Evolutionary conservation across 2,797 vertebrate species (phyloP).

Genomic region (Kryptolebias ocellatus): DNA sequence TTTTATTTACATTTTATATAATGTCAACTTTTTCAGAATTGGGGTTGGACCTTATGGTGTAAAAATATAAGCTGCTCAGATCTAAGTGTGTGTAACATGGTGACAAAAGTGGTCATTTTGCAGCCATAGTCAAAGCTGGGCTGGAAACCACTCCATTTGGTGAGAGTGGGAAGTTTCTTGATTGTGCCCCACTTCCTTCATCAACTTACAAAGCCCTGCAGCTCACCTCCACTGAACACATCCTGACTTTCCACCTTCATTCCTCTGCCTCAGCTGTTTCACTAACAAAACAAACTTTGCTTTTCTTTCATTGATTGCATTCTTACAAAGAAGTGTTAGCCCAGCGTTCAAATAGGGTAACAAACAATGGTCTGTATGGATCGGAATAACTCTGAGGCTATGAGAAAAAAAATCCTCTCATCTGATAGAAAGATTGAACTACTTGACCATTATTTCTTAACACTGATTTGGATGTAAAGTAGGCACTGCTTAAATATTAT

Average conservation of each 20-base stretch:
- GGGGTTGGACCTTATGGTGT: too few species aligned
- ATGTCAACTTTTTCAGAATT: too few species aligned
- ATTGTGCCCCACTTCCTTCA: not conserved
- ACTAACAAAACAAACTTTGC: too few species aligned
- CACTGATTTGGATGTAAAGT: too few species aligned
- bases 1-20: too few species aligned
- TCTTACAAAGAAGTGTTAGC: not conserved
- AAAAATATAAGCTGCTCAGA: not conserved
- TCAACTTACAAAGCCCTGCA: not conserved
- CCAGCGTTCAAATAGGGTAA: not conserved
- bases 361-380: not conserved
- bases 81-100: not conserved
- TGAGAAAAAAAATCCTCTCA: not conserved
- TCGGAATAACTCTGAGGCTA: not conserved
- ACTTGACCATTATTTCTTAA: too few species aligned
- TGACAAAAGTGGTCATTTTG: not conserved
- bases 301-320: not conserved
- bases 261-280: too few species aligned
- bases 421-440: too few species aligned
- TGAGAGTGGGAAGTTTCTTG: not conserved
- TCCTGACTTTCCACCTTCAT: too few species aligned
- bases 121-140: not conserved
- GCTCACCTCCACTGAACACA: not conserved
- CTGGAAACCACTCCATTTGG: not conserved
- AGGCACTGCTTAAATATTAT: too few species aligned